Percentiles rank a stretch among this genome's conserved stretches.
These are phyloP conservation scores for Diorhabda carinulata DNA, from an alignment of 1,140 invertebrate species.

Conservation along the genomic window DNA sequence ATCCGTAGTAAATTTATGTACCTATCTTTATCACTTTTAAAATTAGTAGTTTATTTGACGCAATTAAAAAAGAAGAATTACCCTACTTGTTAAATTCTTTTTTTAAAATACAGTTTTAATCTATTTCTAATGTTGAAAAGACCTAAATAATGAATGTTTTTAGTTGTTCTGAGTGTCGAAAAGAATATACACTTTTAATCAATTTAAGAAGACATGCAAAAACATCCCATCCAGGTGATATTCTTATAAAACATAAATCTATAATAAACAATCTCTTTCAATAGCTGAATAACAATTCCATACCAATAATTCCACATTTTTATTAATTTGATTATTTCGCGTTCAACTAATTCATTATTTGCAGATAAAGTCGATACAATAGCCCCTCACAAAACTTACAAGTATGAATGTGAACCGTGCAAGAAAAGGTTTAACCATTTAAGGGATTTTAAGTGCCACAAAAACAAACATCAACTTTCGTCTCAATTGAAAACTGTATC, in stretches of 20 bases:
- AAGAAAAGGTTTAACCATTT: background rate
- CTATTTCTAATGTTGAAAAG: too few relatives aligned
- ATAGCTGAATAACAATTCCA: too few relatives aligned
- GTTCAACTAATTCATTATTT: too few relatives aligned
- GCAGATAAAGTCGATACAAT: background rate
- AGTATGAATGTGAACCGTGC: background rate
- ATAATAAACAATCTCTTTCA: too few relatives aligned
- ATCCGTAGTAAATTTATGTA: background rate
- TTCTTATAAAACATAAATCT: too few relatives aligned
- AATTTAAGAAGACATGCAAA: constrained; percentile 2
- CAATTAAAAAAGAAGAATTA: constrained; percentile 5
- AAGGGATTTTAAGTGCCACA: background rate
- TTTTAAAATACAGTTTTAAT: too few relatives aligned
- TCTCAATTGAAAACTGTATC: background rate
- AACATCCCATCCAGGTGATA: background rate
- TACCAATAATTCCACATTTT: too few relatives aligned
- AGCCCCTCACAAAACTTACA: constrained; percentile 4
- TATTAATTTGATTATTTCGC: too few relatives aligned
- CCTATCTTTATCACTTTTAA: background rate
- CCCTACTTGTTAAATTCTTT: background rate
- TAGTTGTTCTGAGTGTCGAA: background rate
- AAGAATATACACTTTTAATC: background rate
- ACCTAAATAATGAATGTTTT: too few relatives aligned
- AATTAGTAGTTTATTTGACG: background rate
- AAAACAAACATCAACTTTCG: background rate